Evolutionary conservation across 2,797 vertebrate genomes (phyloP).

Genomic region (Esox lucius): DNA sequence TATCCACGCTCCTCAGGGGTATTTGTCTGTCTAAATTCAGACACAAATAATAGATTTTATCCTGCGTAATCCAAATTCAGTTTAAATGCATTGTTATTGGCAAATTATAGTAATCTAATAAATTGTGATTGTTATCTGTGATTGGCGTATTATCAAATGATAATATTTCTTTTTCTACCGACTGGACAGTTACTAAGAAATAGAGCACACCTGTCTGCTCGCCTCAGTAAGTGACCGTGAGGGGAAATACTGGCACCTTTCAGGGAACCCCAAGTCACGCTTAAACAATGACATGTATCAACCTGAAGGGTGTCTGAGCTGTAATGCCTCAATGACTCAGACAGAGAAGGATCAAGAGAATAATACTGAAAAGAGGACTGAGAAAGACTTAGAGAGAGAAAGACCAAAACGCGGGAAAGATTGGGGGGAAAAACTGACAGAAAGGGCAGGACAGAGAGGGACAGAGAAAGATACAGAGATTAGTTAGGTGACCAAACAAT

Average conservation of each 20-base stretch:
- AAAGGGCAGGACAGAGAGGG: too few relatives aligned
- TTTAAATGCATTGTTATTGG: background rate
- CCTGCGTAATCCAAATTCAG: background rate
- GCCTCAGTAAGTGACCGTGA: slow-evolving; percentile 28
- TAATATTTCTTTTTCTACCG: background rate
- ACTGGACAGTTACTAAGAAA: too few relatives aligned
- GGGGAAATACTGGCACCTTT: slow-evolving; percentile 24
- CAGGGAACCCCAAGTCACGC: background rate
- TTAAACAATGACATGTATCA: background rate
- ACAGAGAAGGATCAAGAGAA: too few relatives aligned
- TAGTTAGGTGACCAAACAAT: too few relatives aligned
- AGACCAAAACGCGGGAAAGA: too few relatives aligned
- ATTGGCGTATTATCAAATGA: background rate
- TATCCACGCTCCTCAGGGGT: background rate
- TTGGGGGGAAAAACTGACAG: too few relatives aligned
- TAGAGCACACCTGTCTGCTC: background rate
- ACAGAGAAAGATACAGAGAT: slow-evolving; percentile 13
- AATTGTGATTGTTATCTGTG: background rate
- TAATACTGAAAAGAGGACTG: too few relatives aligned
- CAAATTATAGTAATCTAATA: background rate
- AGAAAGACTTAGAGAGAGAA: too few relatives aligned
- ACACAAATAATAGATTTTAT: background rate
- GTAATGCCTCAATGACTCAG: slow-evolving; percentile 34
- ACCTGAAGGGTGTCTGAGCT: slow-evolving; percentile 25
- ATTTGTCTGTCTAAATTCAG: background rate